Evolutionary conservation across 2,113 vertebrate genomes (phyloP), one percentile per base, ranked within the genome.

Genomic region (Chaetorhynchus papuensis): DNA sequence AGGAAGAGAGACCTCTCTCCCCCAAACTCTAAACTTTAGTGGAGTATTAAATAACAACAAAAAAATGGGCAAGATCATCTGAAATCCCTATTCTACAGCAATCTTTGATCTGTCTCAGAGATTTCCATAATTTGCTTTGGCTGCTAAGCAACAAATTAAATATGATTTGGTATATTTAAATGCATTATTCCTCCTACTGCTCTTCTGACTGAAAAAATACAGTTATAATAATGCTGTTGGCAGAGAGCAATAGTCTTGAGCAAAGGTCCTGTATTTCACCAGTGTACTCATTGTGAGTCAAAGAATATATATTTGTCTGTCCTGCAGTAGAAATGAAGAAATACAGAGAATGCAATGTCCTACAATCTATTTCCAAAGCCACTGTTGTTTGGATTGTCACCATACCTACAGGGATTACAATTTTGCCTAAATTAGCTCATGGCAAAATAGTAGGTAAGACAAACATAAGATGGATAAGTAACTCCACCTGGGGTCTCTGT

Each of bases 141-240:
- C 96, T 97, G 97, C 97, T 97, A 97, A 97, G 97, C 97, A 97
- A 97, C 94, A 96, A 96, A 96, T 97, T 86, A 96, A 97, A 96
- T 94, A 92, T 35, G 17, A 87, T 93, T 96, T 95, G 41, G 84
- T 77, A 61, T 87, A 95, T 87, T 88, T 93, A 92, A 97, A 96
- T 94, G 70, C 57, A 95, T 96, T 97, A 96, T 96, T 96, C 87
- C 82, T 94, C 93, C 85, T 90, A 93, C 87, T 45, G 41, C 85
- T 93, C 49, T 89, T 80, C 75, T 93, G 77, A 83, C 75, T 85
- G 90, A 95, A 96, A 83, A 96, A 88, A 93, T 45, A 71, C 41
- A 92, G 69, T 86, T 96, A 70, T 47, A 92, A 91, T 90, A 85
- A 83, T 13, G 42, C 15, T 61, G 39, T 39, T 96, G 70, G 80